Percentiles rank a stretch among this genome's conserved stretches.
phyloP scores from a whole-genome alignment of 2,888 invertebrate genomes.

The Cephus rjabovi region DNA sequence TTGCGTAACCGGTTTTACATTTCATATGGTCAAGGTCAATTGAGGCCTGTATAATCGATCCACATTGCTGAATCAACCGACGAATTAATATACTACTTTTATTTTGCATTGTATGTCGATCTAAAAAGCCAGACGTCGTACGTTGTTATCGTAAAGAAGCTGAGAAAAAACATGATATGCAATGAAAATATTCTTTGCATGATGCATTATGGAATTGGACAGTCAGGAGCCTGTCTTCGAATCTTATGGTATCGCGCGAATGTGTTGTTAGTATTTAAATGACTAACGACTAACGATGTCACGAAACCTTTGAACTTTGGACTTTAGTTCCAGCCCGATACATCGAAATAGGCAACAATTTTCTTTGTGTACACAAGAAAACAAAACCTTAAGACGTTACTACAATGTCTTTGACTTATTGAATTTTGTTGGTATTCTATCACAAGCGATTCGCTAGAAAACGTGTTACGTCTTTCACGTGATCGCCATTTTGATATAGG shows the following conservation, averaged over 20 bases:
- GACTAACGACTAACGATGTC: not conserved
- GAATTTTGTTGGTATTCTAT: not conserved
- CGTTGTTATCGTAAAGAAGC: not conserved
- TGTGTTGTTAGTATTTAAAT: not conserved
- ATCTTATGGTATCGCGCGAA: not conserved
- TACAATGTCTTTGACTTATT: not conserved
- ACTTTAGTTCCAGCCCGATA: not conserved
- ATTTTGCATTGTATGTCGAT: not conserved
- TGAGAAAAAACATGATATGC: not conserved
- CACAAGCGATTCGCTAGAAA: too few relatives aligned
- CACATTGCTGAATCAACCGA: not conserved
- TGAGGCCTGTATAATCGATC: conserved; percentile 1
- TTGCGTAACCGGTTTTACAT: conserved; percentile 17
- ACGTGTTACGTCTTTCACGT: too few relatives aligned
- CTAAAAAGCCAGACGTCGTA: not conserved
- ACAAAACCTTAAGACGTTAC: not conserved
- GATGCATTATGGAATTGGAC: not conserved
- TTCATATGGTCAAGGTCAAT: conserved; percentile 16
- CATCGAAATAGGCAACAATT: not conserved
- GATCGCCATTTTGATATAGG: too few relatives aligned
- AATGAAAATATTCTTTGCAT: not conserved
- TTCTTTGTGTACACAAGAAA: not conserved
- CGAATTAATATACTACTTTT: not conserved
- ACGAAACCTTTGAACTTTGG: not conserved
- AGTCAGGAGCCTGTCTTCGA: not conserved